Evolutionary conservation across 2,888 invertebrate genomes (phyloP), one percentile per base, ranked within the genome.

Genomic region (Acanthoscelides obtectus): DNA sequence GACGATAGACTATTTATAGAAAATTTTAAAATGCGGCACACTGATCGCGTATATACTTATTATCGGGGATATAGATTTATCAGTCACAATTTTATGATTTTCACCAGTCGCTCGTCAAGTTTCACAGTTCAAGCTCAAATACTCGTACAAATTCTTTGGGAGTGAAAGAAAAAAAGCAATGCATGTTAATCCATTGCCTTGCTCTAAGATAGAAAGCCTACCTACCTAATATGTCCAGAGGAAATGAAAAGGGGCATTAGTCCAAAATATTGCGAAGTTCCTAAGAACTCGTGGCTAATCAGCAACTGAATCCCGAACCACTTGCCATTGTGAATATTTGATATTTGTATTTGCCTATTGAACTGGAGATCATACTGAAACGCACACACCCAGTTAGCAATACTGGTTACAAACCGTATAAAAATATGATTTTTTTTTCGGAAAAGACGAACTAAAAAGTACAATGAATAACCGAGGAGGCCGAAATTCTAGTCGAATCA

Each of bases 371-470:
- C 69, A 71, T 72, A 76, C 77, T 76, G 79, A 81, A 81, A 82
- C 82, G 83, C 83, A 82, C 83, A 84, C 80, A 79, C 78, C 78
- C 77, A 78, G 79, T 77, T 77, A 79, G 79, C 80, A 82, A 81
- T 81, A 81, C 82, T 82, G 80, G 81, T 79, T 80, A 83, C 82
- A 82, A 82, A 83, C 81, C 82, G 83, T 84, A 84, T 83, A 79
- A 81, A 82, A 80, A 80, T 80, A 80, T 25, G 25, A 25, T 25
- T 25, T 45, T 45, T 45, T 45, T 12, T 4, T 45, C 6, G 17
- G 17, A 45, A 45, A 45, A 12, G 12, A 4, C 45, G 5, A 45
- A 45, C 5, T 1, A n/a, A 3, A 12, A 45, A 45, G 45, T 45
- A 45, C 45, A 45, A 45, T 45, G 3, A 45, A 45, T 45, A 45